These are phyloP conservation scores for Xestia xanthographa DNA, from an alignment of 2,888 invertebrate genomes.

Conservation along the genomic window DNA sequence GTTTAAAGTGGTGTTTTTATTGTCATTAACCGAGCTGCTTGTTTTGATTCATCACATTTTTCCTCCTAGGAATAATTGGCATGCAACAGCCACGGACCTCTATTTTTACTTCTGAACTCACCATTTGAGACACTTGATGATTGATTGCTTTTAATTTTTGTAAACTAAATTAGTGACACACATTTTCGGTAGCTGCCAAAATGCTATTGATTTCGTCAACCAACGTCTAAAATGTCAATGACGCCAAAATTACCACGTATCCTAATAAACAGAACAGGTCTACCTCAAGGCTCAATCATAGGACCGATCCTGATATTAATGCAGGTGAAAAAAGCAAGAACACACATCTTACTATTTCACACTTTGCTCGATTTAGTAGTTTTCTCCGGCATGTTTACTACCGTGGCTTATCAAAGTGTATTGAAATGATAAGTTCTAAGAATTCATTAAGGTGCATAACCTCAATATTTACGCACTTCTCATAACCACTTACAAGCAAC, in stretches of 20 bases:
- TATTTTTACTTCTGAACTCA: neutral
- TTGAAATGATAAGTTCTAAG: constrained; percentile 22
- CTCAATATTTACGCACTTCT: neutral
- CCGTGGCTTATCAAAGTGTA: neutral
- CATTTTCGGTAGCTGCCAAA: neutral
- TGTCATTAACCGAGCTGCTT: neutral
- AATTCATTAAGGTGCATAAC: neutral
- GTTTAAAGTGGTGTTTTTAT: neutral
- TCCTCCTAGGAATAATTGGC: constrained; percentile 14
- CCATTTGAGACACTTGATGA: neutral
- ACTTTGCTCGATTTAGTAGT: neutral
- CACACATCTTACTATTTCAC: too few relatives aligned
- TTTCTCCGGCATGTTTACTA: neutral
- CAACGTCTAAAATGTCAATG: neutral
- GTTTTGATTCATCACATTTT: constrained; percentile 9
- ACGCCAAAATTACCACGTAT: neutral
- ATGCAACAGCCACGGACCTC: too few relatives aligned
- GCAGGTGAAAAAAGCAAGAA: neutral
- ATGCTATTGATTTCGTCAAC: neutral
- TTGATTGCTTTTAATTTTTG: too few relatives aligned
- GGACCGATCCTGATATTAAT: neutral
- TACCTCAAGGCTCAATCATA: neutral
- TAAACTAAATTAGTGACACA: neutral
- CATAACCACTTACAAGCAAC: neutral
- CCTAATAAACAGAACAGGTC: neutral